These are phyloP conservation scores for Gallinago undulata DNA, from an alignment of 2,113 vertebrate species.

Conservation along the genomic window DNA sequence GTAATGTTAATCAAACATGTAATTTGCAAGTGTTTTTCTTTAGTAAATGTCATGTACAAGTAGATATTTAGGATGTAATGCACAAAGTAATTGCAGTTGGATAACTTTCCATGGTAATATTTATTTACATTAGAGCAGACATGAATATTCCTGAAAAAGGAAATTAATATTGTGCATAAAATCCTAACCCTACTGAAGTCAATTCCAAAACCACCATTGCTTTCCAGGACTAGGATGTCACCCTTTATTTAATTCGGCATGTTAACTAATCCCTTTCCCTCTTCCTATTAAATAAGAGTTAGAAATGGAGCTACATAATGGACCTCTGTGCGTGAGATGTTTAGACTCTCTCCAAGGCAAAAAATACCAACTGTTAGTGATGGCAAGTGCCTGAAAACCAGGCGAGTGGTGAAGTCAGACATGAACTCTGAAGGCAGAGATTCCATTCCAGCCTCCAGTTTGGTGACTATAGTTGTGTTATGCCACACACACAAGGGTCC, in stretches of 20 bases:
- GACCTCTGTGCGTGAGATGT: not conserved
- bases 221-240: not conserved
- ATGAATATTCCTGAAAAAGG: not conserved
- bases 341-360: not conserved
- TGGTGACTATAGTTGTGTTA: not conserved
- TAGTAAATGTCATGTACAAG: constrained; percentile 80
- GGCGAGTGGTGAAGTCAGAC: not conserved
- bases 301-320: not conserved
- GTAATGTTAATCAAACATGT: constrained; percentile 83
- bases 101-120: constrained; percentile 26
- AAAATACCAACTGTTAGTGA: not conserved
- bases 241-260: not conserved
- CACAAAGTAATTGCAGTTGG: constrained; percentile 68
- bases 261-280: not conserved
- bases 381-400: not conserved
- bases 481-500: not conserved
- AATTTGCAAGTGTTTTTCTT: constrained; percentile 84
- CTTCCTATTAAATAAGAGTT: not conserved
- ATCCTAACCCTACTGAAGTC: not conserved
- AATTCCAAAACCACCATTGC: not conserved
- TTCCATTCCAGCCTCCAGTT: not conserved
- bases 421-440: not conserved
- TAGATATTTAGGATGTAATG: constrained; percentile 75
- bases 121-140: constrained; percentile 34
- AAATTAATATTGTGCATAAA: constrained; percentile 17